Evolutionary conservation across 2,113 vertebrate species (phyloP).

Genomic region (Chunga burmeisteri): DNA sequence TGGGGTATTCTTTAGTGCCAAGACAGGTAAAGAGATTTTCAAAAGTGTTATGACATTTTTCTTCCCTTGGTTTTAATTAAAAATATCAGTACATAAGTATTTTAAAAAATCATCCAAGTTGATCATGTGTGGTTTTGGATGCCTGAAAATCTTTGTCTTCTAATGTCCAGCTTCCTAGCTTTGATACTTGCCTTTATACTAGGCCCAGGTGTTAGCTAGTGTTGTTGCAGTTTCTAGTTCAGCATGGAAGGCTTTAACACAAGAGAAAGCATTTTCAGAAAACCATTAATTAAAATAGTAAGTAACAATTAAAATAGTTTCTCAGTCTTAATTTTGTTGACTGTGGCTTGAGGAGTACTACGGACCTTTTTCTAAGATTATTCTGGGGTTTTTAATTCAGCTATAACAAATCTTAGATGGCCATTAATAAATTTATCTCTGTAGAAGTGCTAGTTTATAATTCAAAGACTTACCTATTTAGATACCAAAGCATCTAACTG

Average conservation of each 20-base stretch:
- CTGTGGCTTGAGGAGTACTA: neutral
- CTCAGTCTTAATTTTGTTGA: neutral
- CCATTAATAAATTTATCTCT: neutral
- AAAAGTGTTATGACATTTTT: neutral
- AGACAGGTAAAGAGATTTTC: neutral
- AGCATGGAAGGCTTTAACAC: neutral
- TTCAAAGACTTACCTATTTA: neutral
- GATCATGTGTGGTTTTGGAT: neutral
- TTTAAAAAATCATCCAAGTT: neutral
- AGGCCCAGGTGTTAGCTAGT: neutral
- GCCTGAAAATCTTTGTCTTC: neutral
- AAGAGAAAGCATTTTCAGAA: neutral
- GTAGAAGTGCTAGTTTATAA: neutral
- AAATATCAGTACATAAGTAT: neutral
- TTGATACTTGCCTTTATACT: neutral
- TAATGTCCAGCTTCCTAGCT: neutral
- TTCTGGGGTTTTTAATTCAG: neutral
- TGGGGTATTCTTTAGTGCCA: neutral
- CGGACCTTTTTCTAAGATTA: neutral
- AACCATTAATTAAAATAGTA: neutral
- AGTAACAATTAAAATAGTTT: neutral
- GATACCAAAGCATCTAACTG: neutral
- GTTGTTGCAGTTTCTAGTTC: neutral
- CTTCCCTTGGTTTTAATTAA: neutral
- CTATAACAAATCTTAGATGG: neutral